Evolutionary conservation across 2,888 invertebrate genomes (phyloP), one percentile per base, ranked within the genome.

Genomic region (Ctenicera cuprea): DNA sequence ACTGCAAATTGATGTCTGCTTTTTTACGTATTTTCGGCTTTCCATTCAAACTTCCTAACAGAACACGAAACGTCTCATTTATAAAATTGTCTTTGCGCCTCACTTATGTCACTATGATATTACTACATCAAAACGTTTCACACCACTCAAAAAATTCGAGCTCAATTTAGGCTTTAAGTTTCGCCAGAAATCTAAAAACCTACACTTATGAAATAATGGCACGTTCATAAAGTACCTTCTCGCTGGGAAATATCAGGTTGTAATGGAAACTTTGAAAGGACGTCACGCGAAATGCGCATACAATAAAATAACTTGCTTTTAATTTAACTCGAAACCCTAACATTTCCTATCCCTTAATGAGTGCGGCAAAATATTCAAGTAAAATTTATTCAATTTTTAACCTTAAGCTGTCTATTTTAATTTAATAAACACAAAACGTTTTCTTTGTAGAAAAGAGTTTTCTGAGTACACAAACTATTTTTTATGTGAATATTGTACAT

Each of bases 201-300:
- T 45, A 45, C 54, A 54, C 54, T 33, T 33, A 4, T 7, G 14
- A 54, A 26, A 30, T 12, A 54, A 9, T 18, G 7, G 37, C 45
- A 50, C 62, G 62, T 69, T 37, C 50, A 50, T 59, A 62, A 62
- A 62, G 43, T 52, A 62, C 61, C 26, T 70, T 68, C 61, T 63
- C 62, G 30, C 38, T 52, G 50, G 70, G 61, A 62, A 62, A 43
- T 59, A 57, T 43, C 57, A 62, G 41, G 57, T 71, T 64, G 3
- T 38, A 68, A 68, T 57, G 45, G 41, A 20, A 62, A 37, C 59
- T 70, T 62, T 70, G 3, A 52, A 50, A 62, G 26, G 52, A 71
- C 64, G 63, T 71, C 71, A 71, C 71, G 71, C 71, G 54, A 71
- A 71, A 71, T 70, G 50, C 62, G 52, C 62, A 70, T 50, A 52